Conservation (phyloP, 2,113 vertebrate genomes). For the Psilopogon haemacephalus region DNA sequence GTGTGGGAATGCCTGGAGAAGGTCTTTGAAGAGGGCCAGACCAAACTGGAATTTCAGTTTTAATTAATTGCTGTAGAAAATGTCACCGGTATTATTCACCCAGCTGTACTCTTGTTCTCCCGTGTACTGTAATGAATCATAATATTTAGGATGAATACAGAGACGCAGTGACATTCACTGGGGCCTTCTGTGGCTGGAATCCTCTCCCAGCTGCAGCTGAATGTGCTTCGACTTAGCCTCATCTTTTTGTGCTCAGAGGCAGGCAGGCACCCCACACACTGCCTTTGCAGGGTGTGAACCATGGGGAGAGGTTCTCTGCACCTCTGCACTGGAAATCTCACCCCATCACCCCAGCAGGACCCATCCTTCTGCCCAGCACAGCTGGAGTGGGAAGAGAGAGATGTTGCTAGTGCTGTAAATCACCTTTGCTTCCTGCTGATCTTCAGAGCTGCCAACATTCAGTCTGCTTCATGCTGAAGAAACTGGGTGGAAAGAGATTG, state of each 20-base stretch:
- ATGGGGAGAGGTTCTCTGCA: neutral
- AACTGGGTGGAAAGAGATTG: neutral
- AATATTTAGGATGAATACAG: constrained; percentile 20
- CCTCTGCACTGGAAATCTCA: neutral
- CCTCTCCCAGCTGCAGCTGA: neutral
- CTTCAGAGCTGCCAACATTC: neutral
- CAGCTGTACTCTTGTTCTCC: constrained; percentile 53
- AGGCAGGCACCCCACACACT: neutral
- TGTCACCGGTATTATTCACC: constrained; percentile 57
- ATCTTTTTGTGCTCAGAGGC: neutral
- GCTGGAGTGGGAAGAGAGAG: neutral
- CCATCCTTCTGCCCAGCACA: fast-evolving
- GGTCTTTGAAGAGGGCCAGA: constrained; percentile 54
- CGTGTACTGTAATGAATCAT: constrained; percentile 42
- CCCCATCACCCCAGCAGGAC: neutral
- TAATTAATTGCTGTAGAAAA: constrained; percentile 64
- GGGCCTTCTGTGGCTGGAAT: neutral
- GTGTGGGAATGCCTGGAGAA: constrained; percentile 64
- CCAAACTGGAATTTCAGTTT: constrained; percentile 57
- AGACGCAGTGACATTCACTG: constrained; percentile 23
- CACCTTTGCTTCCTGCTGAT: constrained; percentile 13
- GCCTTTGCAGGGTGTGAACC: fast-evolving
- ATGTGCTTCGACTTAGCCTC: neutral
- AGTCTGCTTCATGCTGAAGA: neutral
- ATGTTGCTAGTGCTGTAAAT: neutral